Base-by-base conservation (phyloP, 2,797 vertebrate genomes). In the Capromys pilorides region DNA sequence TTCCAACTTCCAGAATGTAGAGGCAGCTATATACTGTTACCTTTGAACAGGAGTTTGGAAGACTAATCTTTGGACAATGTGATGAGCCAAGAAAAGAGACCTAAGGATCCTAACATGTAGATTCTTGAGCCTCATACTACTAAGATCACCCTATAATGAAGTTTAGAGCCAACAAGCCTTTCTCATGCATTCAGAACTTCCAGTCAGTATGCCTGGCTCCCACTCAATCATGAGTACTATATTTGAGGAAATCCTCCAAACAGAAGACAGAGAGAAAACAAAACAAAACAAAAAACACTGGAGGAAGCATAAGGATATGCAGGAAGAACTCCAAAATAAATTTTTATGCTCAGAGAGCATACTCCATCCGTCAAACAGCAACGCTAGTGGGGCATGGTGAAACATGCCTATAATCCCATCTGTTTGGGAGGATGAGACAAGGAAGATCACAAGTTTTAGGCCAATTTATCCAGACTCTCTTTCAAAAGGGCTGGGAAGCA, bases 291-390 rank as follows among this genome's bases (percentile, higher is more conserved):
- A 19, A 86, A 6, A 19, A 94, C 49, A 51, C 12, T 36, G 41
- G 26, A 73, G 13, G 21, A 92, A 86, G 28, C 0, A 19, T 64
- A 88, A 92, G 9, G 33, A 92, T 54, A 67, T 49, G 9, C 2
- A 80, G 18, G 33, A 94, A 86, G 80, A 92, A 69, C 51, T 83
- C 24, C 75, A 86, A 85, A 95, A 78, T 88, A 93, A 95, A 67
- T 71, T 69, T 80, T 84, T 83, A 41, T 64, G 67, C n/a, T 89
- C 64, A 91, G 51, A 95, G 57, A 96, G 51, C 6, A 77, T 69
- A 92, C 6, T 73, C 41, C 24, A 90, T 36, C 59, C 88, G 26
- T 79, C 21, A 93, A 94, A 95, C 12, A 93, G 88, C 14, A 92
- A 89, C 0, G 28, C 28, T 79, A 54, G 45, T 54, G 24, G 45